phyloP scores from a whole-genome alignment of 2,888 invertebrate genomes.

The Leucophenga montana region DNA sequence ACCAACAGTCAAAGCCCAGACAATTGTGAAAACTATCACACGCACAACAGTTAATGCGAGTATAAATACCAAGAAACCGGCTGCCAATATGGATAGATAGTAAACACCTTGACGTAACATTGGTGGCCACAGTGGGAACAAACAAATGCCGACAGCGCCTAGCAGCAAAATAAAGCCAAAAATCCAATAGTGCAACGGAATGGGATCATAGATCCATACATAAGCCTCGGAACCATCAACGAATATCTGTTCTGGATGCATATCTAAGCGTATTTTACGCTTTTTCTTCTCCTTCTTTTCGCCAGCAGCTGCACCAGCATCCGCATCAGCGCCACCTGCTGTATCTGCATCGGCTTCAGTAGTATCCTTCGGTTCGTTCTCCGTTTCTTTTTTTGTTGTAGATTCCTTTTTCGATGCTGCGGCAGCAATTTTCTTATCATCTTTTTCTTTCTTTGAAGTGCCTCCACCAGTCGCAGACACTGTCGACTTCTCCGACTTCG shows the following conservation, averaged over 20 bases:
- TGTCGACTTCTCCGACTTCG: slow-evolving; percentile 21
- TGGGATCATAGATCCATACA: slow-evolving; percentile 98
- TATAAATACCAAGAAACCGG: slow-evolving; percentile 94
- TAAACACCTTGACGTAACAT: slow-evolving; percentile 95
- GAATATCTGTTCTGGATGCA: slow-evolving; percentile 96
- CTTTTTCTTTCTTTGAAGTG: slow-evolving; percentile 56
- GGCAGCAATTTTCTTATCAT: slow-evolving; percentile 47
- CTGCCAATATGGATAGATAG: slow-evolving; percentile 95
- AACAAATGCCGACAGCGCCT: slow-evolving; percentile 94
- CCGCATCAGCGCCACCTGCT: slow-evolving; percentile 51
- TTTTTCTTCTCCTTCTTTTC: slow-evolving; percentile 79
- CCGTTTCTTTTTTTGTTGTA: slow-evolving; percentile 61
- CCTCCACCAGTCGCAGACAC: slow-evolving; percentile 37
- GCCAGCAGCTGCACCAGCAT: slow-evolving; percentile 41
- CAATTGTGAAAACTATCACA: slow-evolving; percentile 89
- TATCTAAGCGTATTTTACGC: slow-evolving; percentile 94
- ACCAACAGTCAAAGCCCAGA: slow-evolving; percentile 91
- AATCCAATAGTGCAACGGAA: slow-evolving; percentile 94
- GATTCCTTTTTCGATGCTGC: slow-evolving; percentile 68
- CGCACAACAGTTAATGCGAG: slow-evolving; percentile 91
- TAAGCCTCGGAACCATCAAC: slow-evolving; percentile 95
- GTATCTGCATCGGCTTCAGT: slow-evolving; percentile 48
- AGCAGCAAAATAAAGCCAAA: slow-evolving; percentile 91
- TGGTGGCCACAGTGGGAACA: slow-evolving; percentile 99
- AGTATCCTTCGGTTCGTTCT: slow-evolving; percentile 45